A percentile compares a stretch with the other conserved stretches of the same genome.
phyloP scores from a whole-genome alignment of 2,888 invertebrate genomes.

The Leuctra nigra region DNA sequence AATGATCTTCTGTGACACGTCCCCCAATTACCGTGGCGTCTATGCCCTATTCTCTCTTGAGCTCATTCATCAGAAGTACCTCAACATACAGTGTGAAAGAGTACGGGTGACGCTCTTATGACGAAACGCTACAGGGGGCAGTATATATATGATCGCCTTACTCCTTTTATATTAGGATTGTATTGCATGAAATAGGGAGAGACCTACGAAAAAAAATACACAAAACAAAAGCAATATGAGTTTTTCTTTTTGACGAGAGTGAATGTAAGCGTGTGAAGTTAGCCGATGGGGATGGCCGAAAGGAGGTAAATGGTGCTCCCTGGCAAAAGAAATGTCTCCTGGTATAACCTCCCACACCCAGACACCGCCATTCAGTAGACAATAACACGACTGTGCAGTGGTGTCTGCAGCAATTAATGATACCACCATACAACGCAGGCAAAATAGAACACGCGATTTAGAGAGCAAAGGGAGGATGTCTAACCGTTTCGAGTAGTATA shows the following conservation, averaged over 20 bases:
- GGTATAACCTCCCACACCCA: too few relatives aligned
- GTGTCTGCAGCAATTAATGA: too few relatives aligned
- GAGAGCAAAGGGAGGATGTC: too few relatives aligned
- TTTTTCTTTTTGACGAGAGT: background rate
- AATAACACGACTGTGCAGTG: too few relatives aligned
- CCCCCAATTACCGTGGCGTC: constrained; percentile 13
- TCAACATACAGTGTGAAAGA: background rate
- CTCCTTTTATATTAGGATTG: background rate
- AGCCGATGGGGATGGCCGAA: constrained; percentile 9
- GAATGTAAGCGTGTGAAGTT: constrained; percentile 11
- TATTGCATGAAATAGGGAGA: background rate
- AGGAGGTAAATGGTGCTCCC: too few relatives aligned
- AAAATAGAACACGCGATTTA: too few relatives aligned
- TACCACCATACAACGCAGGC: too few relatives aligned
- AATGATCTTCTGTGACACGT: constrained; percentile 17
- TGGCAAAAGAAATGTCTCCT: too few relatives aligned
- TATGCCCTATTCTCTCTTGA: background rate
- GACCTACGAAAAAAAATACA: background rate
- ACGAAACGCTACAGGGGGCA: background rate
- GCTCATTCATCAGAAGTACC: background rate
- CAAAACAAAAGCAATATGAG: constrained; percentile 8
- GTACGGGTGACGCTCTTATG: background rate
- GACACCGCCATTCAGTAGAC: too few relatives aligned
- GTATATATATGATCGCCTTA: background rate
- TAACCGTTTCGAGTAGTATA: too few relatives aligned